A percentile compares a stretch with the other conserved stretches of the same genome.
phyloP scores from a whole-genome alignment of 1,140 invertebrate species.

The Drosophila nannoptera region DNA sequence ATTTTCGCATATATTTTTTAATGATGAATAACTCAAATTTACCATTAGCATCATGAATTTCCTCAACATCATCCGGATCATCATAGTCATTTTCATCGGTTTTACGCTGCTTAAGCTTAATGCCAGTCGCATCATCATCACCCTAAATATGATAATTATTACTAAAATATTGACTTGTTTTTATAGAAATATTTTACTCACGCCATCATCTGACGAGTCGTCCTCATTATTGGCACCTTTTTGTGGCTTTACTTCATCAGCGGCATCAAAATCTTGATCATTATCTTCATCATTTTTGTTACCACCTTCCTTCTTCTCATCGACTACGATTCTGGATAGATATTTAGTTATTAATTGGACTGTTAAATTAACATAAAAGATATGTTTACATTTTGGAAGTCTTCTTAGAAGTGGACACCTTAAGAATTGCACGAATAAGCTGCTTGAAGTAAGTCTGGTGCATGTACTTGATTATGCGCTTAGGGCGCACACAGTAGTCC shows the following conservation, averaged over 20 bases:
- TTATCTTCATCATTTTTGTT: constrained; percentile 58
- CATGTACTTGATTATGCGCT: constrained; percentile 85
- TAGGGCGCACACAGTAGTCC: constrained; percentile 85
- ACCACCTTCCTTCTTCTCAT: constrained; percentile 61
- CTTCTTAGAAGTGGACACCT: constrained; percentile 61
- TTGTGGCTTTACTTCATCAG: constrained; percentile 43
- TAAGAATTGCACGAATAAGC: constrained; percentile 82
- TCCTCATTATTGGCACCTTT: constrained; percentile 48
- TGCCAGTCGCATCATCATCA: constrained; percentile 82
- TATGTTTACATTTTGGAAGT: constrained; percentile 54
- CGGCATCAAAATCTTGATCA: constrained; percentile 72
- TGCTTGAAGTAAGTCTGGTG: constrained; percentile 83
- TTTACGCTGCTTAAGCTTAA: constrained; percentile 81
- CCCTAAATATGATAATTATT: constrained; percentile 60
- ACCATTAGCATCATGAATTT: constrained; percentile 78
- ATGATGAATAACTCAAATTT: constrained; percentile 11
- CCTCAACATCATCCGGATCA: constrained; percentile 88
- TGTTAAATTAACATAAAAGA: not conserved
- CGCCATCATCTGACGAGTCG: constrained; percentile 81
- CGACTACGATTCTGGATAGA: constrained; percentile 59
- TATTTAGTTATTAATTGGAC: not conserved
- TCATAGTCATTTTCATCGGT: constrained; percentile 87
- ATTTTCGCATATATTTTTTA: constrained; percentile 11
- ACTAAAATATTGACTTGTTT: not conserved
- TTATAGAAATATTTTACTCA: constrained; percentile 17